Conservation (phyloP, 2,797 vertebrate genomes). For the Spinus olivaceus region DNA sequence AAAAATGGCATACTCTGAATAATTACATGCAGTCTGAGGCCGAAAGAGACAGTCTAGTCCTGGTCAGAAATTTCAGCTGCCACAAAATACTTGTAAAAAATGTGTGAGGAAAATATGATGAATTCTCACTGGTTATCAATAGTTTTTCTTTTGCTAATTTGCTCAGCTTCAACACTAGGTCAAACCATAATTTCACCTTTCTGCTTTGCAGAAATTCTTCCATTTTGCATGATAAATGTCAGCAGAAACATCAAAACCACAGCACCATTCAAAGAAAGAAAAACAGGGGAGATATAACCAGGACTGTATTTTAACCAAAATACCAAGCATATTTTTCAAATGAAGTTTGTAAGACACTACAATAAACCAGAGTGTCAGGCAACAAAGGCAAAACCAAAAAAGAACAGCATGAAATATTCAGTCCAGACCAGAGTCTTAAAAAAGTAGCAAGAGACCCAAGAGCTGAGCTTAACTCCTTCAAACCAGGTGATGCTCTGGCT, state of each 20-base stretch:
- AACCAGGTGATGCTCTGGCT: not conserved
- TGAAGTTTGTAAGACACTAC: not conserved
- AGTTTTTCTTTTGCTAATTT: not conserved
- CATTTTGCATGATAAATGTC: not conserved
- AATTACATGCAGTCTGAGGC: not conserved
- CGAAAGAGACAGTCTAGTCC: not conserved
- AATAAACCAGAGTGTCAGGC: not conserved
- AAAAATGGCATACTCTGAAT: not conserved
- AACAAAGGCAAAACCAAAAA: not conserved
- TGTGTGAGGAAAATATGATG: not conserved
- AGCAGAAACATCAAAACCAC: not conserved
- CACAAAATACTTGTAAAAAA: not conserved
- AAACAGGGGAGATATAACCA: not conserved
- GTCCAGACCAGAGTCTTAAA: not conserved
- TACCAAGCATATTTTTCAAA: not conserved
- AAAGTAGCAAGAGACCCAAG: not conserved
- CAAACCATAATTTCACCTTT: not conserved
- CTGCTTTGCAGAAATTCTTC: not conserved
- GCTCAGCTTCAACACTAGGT: not conserved
- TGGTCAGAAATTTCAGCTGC: not conserved
- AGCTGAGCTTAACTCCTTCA: not conserved
- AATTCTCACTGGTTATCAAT: not conserved
- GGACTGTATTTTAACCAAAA: not conserved
- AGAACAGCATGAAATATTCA: not conserved
- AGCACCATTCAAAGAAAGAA: not conserved